phyloP scores from a whole-genome alignment of 2,888 invertebrate species.

The Melinaea marsaeus region DNA sequence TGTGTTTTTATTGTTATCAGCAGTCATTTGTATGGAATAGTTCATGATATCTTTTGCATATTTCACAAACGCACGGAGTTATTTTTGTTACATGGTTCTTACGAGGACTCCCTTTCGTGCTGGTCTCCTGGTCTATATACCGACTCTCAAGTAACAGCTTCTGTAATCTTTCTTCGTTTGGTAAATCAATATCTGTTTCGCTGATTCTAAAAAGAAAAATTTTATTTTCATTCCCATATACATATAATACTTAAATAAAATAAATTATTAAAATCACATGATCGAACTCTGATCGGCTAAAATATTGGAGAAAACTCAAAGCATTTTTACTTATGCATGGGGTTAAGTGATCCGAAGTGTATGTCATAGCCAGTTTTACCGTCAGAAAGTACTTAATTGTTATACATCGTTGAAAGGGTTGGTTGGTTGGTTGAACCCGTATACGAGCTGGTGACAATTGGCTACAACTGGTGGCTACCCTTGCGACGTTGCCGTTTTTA shows the following conservation, averaged over 20 bases:
- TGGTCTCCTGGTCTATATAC: slow-evolving; percentile 46
- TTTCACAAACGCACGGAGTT: slow-evolving; percentile 61
- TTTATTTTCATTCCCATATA: background rate
- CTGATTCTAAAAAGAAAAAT: slow-evolving; percentile 15
- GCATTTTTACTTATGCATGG: too few relatives aligned
- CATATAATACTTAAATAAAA: too few relatives aligned
- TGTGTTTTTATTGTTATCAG: slow-evolving; percentile 12
- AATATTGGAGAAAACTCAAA: too few relatives aligned
- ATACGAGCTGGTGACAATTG: too few relatives aligned
- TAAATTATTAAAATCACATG: too few relatives aligned
- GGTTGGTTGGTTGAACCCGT: too few relatives aligned
- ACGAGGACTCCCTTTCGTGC: slow-evolving; percentile 22
- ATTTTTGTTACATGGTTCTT: slow-evolving; percentile 24
- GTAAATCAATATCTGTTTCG: slow-evolving; percentile 17
- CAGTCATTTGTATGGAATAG: slow-evolving; percentile 49
- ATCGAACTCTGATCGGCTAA: too few relatives aligned
- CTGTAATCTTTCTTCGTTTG: slow-evolving; percentile 36
- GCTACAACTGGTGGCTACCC: too few relatives aligned
- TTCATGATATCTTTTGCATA: slow-evolving; percentile 64
- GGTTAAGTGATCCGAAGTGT: background rate
- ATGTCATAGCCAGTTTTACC: background rate
- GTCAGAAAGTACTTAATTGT: too few relatives aligned
- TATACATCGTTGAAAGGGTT: too few relatives aligned
- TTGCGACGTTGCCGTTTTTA: too few relatives aligned
- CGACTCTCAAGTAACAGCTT: slow-evolving; percentile 57